Evolutionary conservation across 2,113 vertebrate species (phyloP).

Genomic region (Anhinga anhinga): DNA sequence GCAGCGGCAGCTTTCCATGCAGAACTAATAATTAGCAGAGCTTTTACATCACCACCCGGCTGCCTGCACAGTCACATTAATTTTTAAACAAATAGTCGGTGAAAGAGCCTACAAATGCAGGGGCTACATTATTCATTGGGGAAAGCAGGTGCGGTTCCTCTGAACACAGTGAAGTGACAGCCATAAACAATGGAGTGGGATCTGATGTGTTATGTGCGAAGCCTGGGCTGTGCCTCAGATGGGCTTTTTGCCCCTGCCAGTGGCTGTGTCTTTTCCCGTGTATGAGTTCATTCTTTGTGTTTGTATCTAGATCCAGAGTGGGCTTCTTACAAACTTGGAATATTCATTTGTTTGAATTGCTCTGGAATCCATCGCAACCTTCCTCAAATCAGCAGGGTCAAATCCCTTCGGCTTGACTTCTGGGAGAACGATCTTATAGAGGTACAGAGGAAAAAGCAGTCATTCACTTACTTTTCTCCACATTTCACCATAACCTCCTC

Average conservation of each 20-base stretch:
- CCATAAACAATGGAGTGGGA: not conserved
- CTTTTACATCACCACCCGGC: not conserved
- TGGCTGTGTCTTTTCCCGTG: not conserved
- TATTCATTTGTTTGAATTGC: slow-evolving; percentile 91
- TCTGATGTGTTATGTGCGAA: not conserved
- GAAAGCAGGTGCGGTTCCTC: not conserved
- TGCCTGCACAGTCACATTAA: not conserved
- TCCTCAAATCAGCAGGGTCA: slow-evolving; percentile 81
- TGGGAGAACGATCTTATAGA: slow-evolving; percentile 88
- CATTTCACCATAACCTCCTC: not conserved
- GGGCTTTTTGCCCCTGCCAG: not conserved
- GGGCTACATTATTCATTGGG: accelerated
- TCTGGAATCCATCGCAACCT: slow-evolving; percentile 90
- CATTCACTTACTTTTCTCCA: not conserved
- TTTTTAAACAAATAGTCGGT: not conserved
- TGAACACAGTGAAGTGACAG: not conserved
- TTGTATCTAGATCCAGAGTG: slow-evolving; percentile 84
- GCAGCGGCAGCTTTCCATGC: not conserved
- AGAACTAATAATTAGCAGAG: not conserved
- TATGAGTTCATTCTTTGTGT: not conserved
- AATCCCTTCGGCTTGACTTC: slow-evolving; percentile 89
- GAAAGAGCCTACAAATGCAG: not conserved
- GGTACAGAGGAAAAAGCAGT: slow-evolving; percentile 70
- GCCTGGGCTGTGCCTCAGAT: not conserved
- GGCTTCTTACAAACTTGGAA: slow-evolving; percentile 86